These are phyloP conservation scores for Vidua macroura DNA, from an alignment of 2,113 vertebrate genomes.

Conservation along the genomic window DNA sequence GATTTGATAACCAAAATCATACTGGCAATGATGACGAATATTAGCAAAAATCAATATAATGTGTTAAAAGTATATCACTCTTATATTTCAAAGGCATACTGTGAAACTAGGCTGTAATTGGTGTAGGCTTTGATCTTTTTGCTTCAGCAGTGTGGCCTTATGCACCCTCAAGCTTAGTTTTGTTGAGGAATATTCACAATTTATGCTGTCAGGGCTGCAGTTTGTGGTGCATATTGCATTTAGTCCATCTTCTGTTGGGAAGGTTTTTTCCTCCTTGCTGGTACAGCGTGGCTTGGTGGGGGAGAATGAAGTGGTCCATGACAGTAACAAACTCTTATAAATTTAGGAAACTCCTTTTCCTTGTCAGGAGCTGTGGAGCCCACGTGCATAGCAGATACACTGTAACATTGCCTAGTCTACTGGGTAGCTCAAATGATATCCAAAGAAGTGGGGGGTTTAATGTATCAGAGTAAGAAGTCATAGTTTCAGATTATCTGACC, in stretches of 20 bases:
- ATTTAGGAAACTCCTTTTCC: not conserved
- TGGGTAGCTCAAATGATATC: not conserved
- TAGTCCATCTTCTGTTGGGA: not conserved
- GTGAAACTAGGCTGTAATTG: not conserved
- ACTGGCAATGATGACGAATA: not conserved
- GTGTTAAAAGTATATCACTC: conserved; percentile 1
- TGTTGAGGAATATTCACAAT: not conserved
- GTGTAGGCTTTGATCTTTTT: conserved; percentile 33
- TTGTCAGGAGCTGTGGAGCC: not conserved
- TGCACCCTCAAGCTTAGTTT: not conserved
- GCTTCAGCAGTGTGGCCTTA: not conserved
- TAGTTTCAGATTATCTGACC: not conserved
- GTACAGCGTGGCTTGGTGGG: not conserved
- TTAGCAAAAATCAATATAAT: conserved; percentile 25
- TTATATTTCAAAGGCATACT: not conserved
- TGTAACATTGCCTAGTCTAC: not conserved
- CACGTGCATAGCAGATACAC: not conserved
- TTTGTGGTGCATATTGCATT: not conserved
- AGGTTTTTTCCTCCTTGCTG: not conserved
- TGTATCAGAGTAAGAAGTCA: not conserved
- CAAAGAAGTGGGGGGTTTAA: not conserved
- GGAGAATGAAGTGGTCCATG: not conserved
- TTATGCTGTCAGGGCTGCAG: not conserved
- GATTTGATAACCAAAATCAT: not conserved
- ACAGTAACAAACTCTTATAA: not conserved